These are phyloP conservation scores for Leptonema lineaticorne DNA, from an alignment of 1,140 invertebrate species.

Conservation along the genomic window DNA sequence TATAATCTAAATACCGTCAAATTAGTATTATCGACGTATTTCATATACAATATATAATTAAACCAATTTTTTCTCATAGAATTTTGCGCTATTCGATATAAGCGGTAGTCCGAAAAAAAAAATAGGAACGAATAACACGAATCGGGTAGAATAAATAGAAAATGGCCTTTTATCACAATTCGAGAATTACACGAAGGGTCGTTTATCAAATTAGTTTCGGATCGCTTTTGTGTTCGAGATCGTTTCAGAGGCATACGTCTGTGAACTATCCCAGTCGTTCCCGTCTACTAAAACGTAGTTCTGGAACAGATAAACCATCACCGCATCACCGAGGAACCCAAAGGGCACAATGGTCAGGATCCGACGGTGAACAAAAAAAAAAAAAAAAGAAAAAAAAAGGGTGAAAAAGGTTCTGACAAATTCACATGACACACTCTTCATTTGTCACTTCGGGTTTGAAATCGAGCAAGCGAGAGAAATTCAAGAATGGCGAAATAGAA, in stretches of 20 bases:
- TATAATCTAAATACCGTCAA: too few relatives aligned
- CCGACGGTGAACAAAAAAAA: too few relatives aligned
- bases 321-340: too few relatives aligned
- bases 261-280: background rate
- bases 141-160: background rate
- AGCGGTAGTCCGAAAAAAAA: too few relatives aligned
- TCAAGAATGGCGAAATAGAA: background rate
- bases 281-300: background rate
- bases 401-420: constrained; percentile 8
- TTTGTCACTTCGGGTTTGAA: constrained; percentile 8
- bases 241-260: background rate
- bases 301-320: background rate
- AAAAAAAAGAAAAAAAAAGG: too few relatives aligned
- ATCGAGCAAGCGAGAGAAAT: background rate
- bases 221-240: constrained; percentile 23
- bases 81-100: too few relatives aligned
- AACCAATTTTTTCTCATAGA: too few relatives aligned
- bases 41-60: too few relatives aligned
- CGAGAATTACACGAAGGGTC: constrained; percentile 5
- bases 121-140: background rate
- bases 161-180: background rate
- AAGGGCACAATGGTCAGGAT: too few relatives aligned
- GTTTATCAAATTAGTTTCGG: constrained; percentile 27
- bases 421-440: constrained; percentile 18
- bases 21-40: too few relatives aligned